Conservation (phyloP, 2,888 invertebrate species). For the Nyleta sp. region DNA sequence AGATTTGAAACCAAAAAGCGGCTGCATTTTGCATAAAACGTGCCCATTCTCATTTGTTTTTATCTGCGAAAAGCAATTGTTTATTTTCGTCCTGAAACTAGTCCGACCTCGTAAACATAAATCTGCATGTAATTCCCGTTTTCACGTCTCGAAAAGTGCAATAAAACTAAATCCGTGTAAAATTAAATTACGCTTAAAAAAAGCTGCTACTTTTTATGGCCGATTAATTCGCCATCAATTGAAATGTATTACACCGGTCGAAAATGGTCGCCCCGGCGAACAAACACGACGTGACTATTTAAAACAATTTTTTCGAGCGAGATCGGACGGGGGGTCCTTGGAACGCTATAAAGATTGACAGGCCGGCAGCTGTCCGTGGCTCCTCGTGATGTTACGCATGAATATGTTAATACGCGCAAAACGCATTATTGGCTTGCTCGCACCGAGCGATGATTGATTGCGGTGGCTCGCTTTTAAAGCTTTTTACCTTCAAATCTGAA, state of each 20-base stretch:
- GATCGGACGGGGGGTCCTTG: constrained; percentile 41
- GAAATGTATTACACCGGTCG: constrained; percentile 32
- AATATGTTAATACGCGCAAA: constrained; percentile 66
- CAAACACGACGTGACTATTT: constrained; percentile 46
- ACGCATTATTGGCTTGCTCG: constrained; percentile 47
- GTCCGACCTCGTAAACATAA: constrained; percentile 10
- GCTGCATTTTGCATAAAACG: not conserved
- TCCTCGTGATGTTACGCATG: constrained; percentile 63
- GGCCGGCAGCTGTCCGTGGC: constrained; percentile 53
- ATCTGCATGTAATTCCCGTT: constrained; percentile 11
- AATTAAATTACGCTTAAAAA: constrained; percentile 40
- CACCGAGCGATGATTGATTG: constrained; percentile 50
- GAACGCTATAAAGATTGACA: constrained; percentile 53
- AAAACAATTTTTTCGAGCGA: constrained; percentile 49
- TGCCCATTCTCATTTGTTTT: not conserved
- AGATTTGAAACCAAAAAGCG: not conserved
- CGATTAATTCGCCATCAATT: constrained; percentile 47
- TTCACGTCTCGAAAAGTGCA: constrained; percentile 13
- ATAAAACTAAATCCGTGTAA: constrained; percentile 33
- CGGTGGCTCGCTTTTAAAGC: constrained; percentile 34
- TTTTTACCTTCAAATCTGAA: constrained; percentile 26
- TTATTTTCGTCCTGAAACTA: constrained; percentile 18
- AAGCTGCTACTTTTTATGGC: constrained; percentile 15
- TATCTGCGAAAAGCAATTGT: not conserved
- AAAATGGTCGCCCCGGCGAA: constrained; percentile 36